These are phyloP conservation scores for Eutolmus rufibarbis DNA, from an alignment of 2,888 invertebrate species.

Conservation along the genomic window DNA sequence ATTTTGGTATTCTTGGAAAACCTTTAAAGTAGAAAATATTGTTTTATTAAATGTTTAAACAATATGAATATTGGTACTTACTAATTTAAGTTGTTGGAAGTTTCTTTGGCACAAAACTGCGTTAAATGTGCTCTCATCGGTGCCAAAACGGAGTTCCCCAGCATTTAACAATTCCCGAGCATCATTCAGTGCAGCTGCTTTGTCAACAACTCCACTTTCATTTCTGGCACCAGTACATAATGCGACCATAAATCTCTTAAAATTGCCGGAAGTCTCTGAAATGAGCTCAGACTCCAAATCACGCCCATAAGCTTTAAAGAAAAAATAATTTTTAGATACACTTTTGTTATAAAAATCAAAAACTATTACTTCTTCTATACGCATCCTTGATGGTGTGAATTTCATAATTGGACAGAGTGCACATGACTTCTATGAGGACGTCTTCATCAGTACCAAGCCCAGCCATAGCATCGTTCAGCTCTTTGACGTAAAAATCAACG, in stretches of 20 bases:
- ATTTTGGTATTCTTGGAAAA: slow-evolving; percentile 64
- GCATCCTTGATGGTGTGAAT: slow-evolving; percentile 80
- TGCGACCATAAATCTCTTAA: slow-evolving; percentile 88
- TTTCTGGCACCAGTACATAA: slow-evolving; percentile 74
- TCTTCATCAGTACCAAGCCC: slow-evolving; percentile 87
- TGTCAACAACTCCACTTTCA: slow-evolving; percentile 79
- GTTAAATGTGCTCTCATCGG: slow-evolving; percentile 88
- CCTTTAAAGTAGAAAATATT: slow-evolving; percentile 49
- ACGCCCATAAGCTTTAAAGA: slow-evolving; percentile 74
- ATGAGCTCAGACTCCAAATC: slow-evolving; percentile 83
- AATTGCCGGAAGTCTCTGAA: slow-evolving; percentile 90
- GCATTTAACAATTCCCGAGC: slow-evolving; percentile 82
- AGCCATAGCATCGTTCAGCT: slow-evolving; percentile 82
- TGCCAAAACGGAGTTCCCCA: slow-evolving; percentile 74
- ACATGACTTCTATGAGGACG: slow-evolving; percentile 86
- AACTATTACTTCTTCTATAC: slow-evolving; percentile 75
- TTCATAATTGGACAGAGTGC: slow-evolving; percentile 85
- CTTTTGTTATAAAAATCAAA: not conserved
- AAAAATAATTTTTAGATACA: not conserved
- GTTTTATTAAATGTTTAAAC: not conserved
- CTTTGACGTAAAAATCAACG: slow-evolving; percentile 80
- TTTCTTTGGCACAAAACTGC: slow-evolving; percentile 82
- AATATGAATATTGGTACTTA: slow-evolving; percentile 47
- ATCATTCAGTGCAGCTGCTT: slow-evolving; percentile 76
- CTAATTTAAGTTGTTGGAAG: slow-evolving; percentile 67